Evolutionary conservation across 2,113 vertebrate species (phyloP).

Genomic region (Castor canadensis): DNA sequence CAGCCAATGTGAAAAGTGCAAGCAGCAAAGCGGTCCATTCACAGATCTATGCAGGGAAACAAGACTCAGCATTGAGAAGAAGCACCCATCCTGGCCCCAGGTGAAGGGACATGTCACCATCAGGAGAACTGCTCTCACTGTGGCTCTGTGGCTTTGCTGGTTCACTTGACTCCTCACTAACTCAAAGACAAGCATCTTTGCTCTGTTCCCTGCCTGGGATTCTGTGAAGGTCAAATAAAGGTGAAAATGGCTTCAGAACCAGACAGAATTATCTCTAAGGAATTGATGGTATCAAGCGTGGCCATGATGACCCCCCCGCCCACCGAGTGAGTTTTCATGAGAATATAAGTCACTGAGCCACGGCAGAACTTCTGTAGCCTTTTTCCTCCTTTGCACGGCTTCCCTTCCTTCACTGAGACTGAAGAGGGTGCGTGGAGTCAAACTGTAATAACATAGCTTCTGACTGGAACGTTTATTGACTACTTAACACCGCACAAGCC

Average conservation of each 20-base stretch:
- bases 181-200: not conserved
- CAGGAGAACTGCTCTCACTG: not conserved
- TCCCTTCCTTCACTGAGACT: not conserved
- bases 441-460: not conserved
- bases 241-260: not conserved
- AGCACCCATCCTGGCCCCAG: rapidly evolving
- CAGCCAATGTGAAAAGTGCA: not conserved
- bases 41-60: not conserved
- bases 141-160: not conserved
- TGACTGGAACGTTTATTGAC: not conserved
- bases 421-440: not conserved
- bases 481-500: not conserved
- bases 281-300: not conserved
- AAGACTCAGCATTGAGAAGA: not conserved
- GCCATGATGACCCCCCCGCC: too few species aligned
- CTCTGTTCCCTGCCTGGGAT: not conserved
- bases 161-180: not conserved
- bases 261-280: not conserved
- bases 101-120: rapidly evolving
- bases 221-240: not conserved
- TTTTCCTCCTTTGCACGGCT: not conserved
- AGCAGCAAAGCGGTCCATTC: not conserved
- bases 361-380: not conserved
- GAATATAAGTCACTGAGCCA: not conserved
- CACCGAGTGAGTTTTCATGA: not conserved